Conservation (phyloP, 2,797 vertebrate genomes). For the Tenualosa ilisha region DNA sequence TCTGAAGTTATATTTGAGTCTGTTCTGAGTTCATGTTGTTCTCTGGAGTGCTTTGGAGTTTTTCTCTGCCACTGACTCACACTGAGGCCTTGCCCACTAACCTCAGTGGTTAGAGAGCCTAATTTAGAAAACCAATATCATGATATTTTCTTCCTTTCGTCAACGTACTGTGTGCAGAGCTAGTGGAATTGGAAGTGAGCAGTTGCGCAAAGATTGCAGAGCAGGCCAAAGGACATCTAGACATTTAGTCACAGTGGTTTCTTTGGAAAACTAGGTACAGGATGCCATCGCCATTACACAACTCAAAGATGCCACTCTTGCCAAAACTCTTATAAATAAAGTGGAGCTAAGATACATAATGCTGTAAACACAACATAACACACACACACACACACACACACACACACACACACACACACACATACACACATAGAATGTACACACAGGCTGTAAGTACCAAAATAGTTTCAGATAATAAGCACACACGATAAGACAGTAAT, state of each 20-base stretch:
- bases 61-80: not conserved
- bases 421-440: not conserved
- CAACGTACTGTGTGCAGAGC: not conserved
- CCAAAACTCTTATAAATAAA: not conserved
- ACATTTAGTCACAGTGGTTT: not conserved
- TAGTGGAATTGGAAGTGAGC: not conserved
- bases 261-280: not conserved
- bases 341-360: not conserved
- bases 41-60: not conserved
- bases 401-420: not conserved
- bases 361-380: not conserved
- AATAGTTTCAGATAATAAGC: conserved; percentile 6
- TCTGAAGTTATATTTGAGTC: not conserved
- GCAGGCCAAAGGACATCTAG: not conserved
- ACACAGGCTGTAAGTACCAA: not conserved
- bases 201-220: not conserved
- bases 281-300: not conserved
- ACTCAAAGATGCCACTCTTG: not conserved
- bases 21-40: not conserved
- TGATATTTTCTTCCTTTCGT: not conserved
- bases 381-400: not conserved
- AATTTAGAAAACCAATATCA: conserved; percentile 7
- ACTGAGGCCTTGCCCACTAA: not conserved
- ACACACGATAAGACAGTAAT: not conserved
- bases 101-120: not conserved